These are phyloP conservation scores for Torymus texanus DNA, from an alignment of 2,888 invertebrate genomes.

Conservation along the genomic window DNA sequence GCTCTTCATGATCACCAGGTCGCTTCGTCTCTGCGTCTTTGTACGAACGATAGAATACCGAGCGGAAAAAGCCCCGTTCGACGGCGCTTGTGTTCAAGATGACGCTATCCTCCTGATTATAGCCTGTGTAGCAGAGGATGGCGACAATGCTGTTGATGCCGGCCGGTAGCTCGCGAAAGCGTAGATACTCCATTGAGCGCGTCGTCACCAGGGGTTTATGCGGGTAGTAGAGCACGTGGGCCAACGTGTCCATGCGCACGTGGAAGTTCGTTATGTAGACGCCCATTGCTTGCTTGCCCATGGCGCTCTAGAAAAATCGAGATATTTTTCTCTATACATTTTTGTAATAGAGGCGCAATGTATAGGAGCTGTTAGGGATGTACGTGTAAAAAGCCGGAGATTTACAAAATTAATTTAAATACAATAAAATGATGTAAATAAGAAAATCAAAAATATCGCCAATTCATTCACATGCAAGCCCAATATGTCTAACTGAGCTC, in stretches of 20 bases:
- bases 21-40: constrained; percentile 96
- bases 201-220: constrained; percentile 99
- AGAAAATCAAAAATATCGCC: no score
- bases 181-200: constrained; percentile 98
- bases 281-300: constrained; percentile 99
- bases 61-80: constrained; percentile 97
- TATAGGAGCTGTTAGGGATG: no score
- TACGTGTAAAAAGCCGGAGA: no score
- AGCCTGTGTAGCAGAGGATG: constrained; percentile 99
- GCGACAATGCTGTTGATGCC: constrained; percentile 99
- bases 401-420: no score
- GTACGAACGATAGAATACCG: constrained; percentile 96
- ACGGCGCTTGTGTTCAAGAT: constrained; percentile 99
- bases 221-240: constrained; percentile 98
- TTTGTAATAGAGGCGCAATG: no score
- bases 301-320: constrained; percentile 85
- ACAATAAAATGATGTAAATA: background rate
- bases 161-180: constrained; percentile 93
- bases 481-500: no score
- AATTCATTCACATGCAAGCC: no score
- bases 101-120: constrained; percentile 99
- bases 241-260: constrained; percentile 99
- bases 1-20: constrained; percentile 94
- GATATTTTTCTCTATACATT: no score
- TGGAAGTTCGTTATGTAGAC: constrained; percentile 99